Base-by-base conservation (phyloP, 53 echinoderm and acorn worm genomes). In the Crossaster papposus region DNA sequence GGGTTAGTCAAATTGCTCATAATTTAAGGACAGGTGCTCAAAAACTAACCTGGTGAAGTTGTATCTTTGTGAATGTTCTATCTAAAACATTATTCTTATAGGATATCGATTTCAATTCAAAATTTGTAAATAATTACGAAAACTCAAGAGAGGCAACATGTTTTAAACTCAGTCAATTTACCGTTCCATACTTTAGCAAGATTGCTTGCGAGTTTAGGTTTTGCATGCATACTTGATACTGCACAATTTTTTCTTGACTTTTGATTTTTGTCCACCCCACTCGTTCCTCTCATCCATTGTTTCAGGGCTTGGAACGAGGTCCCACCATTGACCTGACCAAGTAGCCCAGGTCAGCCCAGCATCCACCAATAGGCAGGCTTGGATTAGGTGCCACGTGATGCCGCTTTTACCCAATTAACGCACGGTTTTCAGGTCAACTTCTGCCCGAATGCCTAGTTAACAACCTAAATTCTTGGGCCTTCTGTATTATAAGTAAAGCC, bases 291-390 rank as follows among this genome's bases (percentile, higher is more conserved):
- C 37, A 23, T 36, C 65, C 44, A n/a, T 37, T 44, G 44, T 65
- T 37, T 22, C 83, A 83, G 83, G 70, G 51, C 15, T 70, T 83
- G 83, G 51, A 65, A n/a, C 65, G 83, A 50, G 29, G 64, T 65
- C 18, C 70, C 12, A 83, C 83, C 70, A 83, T 83, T 83, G 83
- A 83, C 70, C 83, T 83, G 70, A 83, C 83, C 83, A 83, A 83
- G 70, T 83, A 74, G 75, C 75, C 14, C 75, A 74, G 83, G 65
- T 81, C 34, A 58, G 62, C 26, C 70, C 83, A 50, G 37, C 38
- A 70, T 50, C 70, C 30, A 36, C 83, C 83, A 15, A 83, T 33
- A 38, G 83, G 70, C 4, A 38, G 64, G 83, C 70, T 65, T 64
- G 54, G 83, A 54, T 37, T 44, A 70, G 68, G 83, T 51, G 65